Conservation (phyloP, 2,888 invertebrate species). For the Heteropelma amictum region DNA sequence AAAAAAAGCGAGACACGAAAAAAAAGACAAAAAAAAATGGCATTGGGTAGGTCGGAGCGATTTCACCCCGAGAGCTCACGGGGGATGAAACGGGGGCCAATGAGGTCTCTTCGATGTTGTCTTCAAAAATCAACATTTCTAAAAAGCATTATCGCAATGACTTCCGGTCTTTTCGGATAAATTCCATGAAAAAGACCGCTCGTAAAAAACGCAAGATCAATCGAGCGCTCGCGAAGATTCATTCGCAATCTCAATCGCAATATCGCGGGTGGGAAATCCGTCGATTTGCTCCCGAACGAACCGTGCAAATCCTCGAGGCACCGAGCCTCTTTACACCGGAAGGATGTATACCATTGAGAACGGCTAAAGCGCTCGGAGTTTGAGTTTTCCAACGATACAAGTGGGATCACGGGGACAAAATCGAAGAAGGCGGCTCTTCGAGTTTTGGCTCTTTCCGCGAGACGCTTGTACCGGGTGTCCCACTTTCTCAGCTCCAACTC, state of each 20-base stretch:
- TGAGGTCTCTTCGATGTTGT: background rate
- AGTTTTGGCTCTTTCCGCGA: slow-evolving; percentile 5
- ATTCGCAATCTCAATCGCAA: too few species aligned
- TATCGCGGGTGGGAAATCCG: too few species aligned
- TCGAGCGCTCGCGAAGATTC: too few species aligned
- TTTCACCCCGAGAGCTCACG: slow-evolving; percentile 48
- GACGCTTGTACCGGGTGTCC: background rate
- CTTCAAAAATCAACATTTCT: too few species aligned
- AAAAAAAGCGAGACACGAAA: background rate
- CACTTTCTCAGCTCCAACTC: too few species aligned
- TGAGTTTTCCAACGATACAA: slow-evolving; percentile 42
- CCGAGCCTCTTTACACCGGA: background rate
- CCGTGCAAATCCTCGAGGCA: background rate
- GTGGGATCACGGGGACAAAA: slow-evolving; percentile 50
- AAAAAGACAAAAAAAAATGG: slow-evolving; percentile 11
- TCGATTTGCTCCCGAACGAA: background rate
- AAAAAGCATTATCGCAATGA: too few species aligned
- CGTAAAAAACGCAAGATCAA: too few species aligned
- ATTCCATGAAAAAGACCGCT: too few species aligned
- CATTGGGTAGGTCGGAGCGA: slow-evolving; percentile 44
- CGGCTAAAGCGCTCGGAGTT: slow-evolving; percentile 45
- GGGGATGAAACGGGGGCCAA: slow-evolving; percentile 4
- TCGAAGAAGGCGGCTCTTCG: slow-evolving; percentile 35
- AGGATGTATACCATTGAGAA: slow-evolving; percentile 7
- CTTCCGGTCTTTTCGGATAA: too few species aligned